Conservation (phyloP, 2,888 invertebrate genomes). For the Perizoma flavofasciatum region DNA sequence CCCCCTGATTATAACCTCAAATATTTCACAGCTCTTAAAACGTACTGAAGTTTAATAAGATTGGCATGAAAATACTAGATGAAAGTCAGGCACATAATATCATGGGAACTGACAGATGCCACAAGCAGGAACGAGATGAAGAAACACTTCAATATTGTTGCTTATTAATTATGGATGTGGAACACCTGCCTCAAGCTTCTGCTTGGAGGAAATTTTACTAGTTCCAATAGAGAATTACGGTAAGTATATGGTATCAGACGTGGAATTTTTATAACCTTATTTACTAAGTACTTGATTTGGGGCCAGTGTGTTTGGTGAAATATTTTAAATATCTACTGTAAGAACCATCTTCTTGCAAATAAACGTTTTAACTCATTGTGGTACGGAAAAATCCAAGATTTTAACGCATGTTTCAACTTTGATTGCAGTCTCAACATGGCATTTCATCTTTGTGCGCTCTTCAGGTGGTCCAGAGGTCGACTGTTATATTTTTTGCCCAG, state of each 20-base stretch:
- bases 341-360: no score
- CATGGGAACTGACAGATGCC: conserved; percentile 16
- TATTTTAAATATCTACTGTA: no score
- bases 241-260: neutral
- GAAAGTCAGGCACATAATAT: neutral
- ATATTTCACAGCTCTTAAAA: no score
- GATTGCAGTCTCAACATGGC: conserved; percentile 5
- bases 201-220: conserved; percentile 12
- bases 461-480: conserved; percentile 22
- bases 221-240: conserved; percentile 1
- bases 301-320: no score
- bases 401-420: neutral
- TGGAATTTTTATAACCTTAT: neutral
- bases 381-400: neutral
- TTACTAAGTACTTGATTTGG: no score
- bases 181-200: conserved; percentile 9
- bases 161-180: conserved; percentile 31
- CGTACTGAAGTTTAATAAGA: no score
- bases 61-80: no score
- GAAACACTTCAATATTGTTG: conserved; percentile 15
- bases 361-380: neutral
- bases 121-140: conserved; percentile 6
- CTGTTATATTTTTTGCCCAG: conserved; percentile 23
- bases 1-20: no score
- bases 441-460: conserved; percentile 12